Evolutionary conservation across 1,140 invertebrate genomes (phyloP).

Genomic region (Drosophila nigrodunni): DNA sequence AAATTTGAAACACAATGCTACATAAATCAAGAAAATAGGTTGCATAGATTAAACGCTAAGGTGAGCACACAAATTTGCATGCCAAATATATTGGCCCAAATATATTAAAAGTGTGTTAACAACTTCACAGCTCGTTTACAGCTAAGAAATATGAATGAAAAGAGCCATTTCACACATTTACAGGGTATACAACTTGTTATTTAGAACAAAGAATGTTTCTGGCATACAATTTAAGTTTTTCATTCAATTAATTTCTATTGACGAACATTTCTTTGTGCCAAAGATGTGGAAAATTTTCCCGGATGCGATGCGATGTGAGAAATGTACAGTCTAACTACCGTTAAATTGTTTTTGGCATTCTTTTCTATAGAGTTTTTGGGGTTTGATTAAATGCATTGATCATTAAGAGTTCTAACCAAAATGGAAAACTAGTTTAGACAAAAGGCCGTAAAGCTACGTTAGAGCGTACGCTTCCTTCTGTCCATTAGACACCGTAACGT

Average conservation of each 20-base stretch:
- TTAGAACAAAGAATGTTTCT: conserved; percentile 20
- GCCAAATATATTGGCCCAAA: conserved; percentile 16
- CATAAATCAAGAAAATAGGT: conserved; percentile 29
- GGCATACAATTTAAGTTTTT: neutral
- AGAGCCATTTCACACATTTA: neutral
- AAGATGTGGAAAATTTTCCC: conserved; percentile 54
- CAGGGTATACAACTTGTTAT: conserved; percentile 9
- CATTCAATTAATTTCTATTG: conserved; percentile 44
- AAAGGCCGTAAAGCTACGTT: conserved; percentile 47
- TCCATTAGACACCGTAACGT: conserved; percentile 39
- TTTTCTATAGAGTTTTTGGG: conserved; percentile 35
- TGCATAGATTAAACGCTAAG: conserved; percentile 24
- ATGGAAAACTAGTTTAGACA: conserved; percentile 74
- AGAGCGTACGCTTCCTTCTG: conserved; percentile 60
- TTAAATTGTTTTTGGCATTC: conserved; percentile 70
- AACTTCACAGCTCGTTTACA: neutral
- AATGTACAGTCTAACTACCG: conserved; percentile 49
- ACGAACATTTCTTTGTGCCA: conserved; percentile 23
- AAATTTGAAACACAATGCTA: conserved; percentile 11
- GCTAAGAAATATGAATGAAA: neutral
- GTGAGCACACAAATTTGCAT: conserved; percentile 24
- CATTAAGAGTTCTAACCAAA: conserved; percentile 53
- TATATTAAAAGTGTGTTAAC: neutral
- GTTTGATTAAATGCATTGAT: conserved; percentile 78
- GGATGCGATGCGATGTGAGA: conserved; percentile 41